Percentiles rank a stretch among this genome's conserved stretches.
These are phyloP conservation scores for Macrosiphum euphorbiae DNA, from an alignment of 2,888 invertebrate genomes.

Conservation along the genomic window DNA sequence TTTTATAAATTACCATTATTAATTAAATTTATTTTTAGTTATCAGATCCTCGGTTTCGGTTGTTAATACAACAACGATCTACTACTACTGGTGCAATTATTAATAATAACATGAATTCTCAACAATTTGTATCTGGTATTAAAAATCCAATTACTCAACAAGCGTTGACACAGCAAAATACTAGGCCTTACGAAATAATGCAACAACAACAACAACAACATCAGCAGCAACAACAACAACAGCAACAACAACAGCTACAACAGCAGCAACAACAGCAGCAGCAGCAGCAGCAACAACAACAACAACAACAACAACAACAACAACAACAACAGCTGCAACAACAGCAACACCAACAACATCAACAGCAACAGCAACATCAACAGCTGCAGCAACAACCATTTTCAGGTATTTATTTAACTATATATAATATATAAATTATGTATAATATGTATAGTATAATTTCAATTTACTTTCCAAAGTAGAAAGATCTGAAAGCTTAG, in stretches of 20 bases:
- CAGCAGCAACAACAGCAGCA: constrained; percentile 70
- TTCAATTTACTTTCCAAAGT: constrained; percentile 11
- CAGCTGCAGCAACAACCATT: constrained; percentile 68
- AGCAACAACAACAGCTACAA: constrained; percentile 68
- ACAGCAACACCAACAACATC: constrained; percentile 58
- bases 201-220: constrained; percentile 71
- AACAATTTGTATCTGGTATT: constrained; percentile 51
- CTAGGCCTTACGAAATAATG: constrained; percentile 66
- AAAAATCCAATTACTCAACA: constrained; percentile 62
- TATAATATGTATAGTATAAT: neutral
- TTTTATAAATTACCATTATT: neutral
- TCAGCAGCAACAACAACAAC: constrained; percentile 70
- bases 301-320: constrained; percentile 68
- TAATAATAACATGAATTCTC: constrained; percentile 49
- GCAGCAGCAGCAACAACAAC: constrained; percentile 56
- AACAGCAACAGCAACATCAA: constrained; percentile 68
- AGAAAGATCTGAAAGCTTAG: constrained; percentile 50
- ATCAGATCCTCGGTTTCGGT: constrained; percentile 73
- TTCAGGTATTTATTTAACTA: constrained; percentile 31
- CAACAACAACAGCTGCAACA: constrained; percentile 69
- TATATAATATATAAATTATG: neutral
- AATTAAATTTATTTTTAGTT: constrained; percentile 67
- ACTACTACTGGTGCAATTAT: neutral
- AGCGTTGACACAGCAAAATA: constrained; percentile 57
- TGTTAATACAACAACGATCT: constrained; percentile 69